Base-by-base conservation (phyloP, 1,140 invertebrate genomes). In the Formica selysi region DNA sequence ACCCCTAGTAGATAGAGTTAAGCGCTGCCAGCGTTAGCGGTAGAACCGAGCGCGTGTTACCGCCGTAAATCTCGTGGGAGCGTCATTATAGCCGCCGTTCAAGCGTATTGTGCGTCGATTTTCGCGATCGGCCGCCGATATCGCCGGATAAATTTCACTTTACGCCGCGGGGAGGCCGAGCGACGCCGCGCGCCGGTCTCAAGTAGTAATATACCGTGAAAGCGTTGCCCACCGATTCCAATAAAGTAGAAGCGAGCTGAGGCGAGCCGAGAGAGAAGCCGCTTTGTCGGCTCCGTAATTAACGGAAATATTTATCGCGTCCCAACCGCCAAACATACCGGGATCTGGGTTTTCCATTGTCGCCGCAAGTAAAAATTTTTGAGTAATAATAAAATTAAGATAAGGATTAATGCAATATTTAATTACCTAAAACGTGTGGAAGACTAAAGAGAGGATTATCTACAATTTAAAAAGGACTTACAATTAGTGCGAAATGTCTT, bases 261-360 rank as follows among this genome's bases (percentile, higher is more conserved):
- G 22, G 48, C 62, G 62, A 80, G 62, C 65, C 26, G 48, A 44
- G 41, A 32, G 32, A 11, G 32, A 59, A 44, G 54, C 54, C 67
- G 79, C 79, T 83, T 83, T 83, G 79, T 83, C 79, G 79, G 79
- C 79, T 74, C 54, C 68, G 54, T 83, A 83, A 83, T 83, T 83
- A 83, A 41, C 57, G 29, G 79, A 61, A 62, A 83, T 73, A 73
- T 83, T 83, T 83, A 83, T 36, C 68, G 26, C 64, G 76, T 68
- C n/a, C n/a, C 26, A 61, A 38, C 67, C 44, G 71, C 79, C 11
- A 83, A 61, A 62, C 61, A 41, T 48, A 13, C 41, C 19, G 48
- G 68, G 29, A 61, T 22, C 44, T 29, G 16, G 19, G 0, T 7
- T 73, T n/a, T 44, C n/a, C 26, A 54, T 41, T 54, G 44, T 54